Evolutionary conservation across 2,888 invertebrate species (phyloP).

Genomic region (Drosophila neonasuta): DNA sequence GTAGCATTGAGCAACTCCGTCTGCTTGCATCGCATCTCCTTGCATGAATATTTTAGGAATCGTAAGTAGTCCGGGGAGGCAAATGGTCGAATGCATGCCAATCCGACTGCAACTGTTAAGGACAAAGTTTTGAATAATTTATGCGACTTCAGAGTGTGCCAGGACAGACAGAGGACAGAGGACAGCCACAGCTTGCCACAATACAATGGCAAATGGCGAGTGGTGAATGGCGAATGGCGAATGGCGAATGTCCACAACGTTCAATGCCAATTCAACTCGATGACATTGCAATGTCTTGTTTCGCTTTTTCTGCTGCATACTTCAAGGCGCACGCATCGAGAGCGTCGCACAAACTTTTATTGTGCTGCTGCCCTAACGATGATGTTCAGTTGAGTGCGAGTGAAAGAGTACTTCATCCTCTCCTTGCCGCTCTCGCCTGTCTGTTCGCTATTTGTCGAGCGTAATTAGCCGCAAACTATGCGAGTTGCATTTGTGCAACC

Average conservation of each 20-base stretch:
- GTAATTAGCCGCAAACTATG: conserved; percentile 70
- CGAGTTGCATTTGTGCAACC: conserved; percentile 50
- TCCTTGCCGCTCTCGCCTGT: background rate
- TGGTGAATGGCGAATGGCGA: background rate
- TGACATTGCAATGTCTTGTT: conserved; percentile 25
- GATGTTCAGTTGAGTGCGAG: conserved; percentile 26
- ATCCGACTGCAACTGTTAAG: conserved; percentile 40
- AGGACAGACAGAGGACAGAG: conserved; percentile 15
- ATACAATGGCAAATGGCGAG: conserved; percentile 6
- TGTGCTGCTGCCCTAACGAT: conserved; percentile 14
- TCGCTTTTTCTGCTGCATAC: conserved; percentile 9
- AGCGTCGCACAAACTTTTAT: conserved; percentile 30
- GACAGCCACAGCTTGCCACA: conserved; percentile 25
- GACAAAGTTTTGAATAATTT: conserved; percentile 66
- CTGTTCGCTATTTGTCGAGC: conserved; percentile 40
- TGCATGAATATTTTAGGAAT: conserved; percentile 65
- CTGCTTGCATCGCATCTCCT: conserved; percentile 16
- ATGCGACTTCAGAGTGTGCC: conserved; percentile 44
- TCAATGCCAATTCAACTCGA: conserved; percentile 33
- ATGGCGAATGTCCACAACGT: conserved; percentile 4
- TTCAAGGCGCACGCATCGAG: conserved; percentile 27
- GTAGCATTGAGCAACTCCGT: background rate
- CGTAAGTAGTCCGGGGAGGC: conserved; percentile 31
- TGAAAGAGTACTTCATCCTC: background rate
- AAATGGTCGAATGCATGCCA: conserved; percentile 17